A percentile compares a stretch with the other conserved stretches of the same genome.
phyloP scores from a whole-genome alignment of 2,113 vertebrate genomes.

The Aegithalos caudatus region DNA sequence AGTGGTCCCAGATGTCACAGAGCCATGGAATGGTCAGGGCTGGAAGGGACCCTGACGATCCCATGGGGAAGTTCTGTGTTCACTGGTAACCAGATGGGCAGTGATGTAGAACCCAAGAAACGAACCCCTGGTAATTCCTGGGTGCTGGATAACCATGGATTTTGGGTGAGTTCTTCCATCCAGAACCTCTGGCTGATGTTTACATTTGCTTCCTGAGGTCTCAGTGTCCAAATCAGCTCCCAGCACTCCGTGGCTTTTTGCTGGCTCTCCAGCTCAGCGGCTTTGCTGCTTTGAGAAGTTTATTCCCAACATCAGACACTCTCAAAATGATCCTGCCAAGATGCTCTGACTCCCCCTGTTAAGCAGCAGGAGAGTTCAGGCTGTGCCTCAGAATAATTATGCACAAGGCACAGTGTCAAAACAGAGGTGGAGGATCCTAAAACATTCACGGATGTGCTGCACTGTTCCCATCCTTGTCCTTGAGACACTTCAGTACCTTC shows the following conservation, averaged over 20 bases:
- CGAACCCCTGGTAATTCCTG: background rate
- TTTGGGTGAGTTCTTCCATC: background rate
- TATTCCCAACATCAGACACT: background rate
- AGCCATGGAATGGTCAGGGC: background rate
- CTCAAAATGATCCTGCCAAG: background rate
- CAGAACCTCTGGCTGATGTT: background rate
- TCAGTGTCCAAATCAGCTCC: background rate
- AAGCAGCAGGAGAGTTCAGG: background rate
- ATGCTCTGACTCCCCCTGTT: background rate
- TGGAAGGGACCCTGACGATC: fast-evolving
- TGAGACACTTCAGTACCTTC: background rate
- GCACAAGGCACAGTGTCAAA: background rate
- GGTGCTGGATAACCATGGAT: background rate
- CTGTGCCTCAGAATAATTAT: background rate
- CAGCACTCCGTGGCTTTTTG: fast-evolving
- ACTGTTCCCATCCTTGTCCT: background rate
- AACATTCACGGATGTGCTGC: background rate
- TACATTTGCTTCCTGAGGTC: background rate
- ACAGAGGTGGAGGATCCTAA: background rate
- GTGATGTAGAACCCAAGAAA: background rate
- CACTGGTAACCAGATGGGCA: background rate
- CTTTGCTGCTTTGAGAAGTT: background rate
- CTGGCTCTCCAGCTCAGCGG: background rate
- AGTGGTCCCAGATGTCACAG: background rate
- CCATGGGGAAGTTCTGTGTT: background rate